A percentile compares a stretch with the other conserved stretches of the same genome.
phyloP scores from a whole-genome alignment of 2,888 invertebrate species.

The Beris morrisii region DNA sequence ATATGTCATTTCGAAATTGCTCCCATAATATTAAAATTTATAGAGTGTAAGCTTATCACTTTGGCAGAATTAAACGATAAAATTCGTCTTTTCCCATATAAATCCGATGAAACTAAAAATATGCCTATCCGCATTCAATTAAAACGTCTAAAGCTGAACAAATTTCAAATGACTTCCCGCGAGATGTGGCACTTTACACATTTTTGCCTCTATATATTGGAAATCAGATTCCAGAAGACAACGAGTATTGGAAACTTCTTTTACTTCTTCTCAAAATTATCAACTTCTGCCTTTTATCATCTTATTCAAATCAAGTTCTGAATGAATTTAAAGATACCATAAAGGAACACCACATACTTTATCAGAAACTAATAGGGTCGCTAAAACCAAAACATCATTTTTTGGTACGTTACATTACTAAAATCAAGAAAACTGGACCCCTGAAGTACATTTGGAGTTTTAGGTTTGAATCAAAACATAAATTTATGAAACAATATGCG shows the following conservation, averaged over 20 bases:
- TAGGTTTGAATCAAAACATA: slow-evolving; percentile 41
- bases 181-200: slow-evolving; percentile 30
- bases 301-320: slow-evolving; percentile 2
- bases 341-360: too few species aligned
- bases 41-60: slow-evolving; percentile 5
- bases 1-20: slow-evolving; percentile 15
- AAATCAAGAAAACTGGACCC: too few species aligned
- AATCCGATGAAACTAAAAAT: slow-evolving; percentile 34
- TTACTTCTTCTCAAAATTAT: slow-evolving; percentile 4
- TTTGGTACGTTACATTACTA: neutral
- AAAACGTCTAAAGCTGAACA: slow-evolving; percentile 27
- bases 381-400: slow-evolving; percentile 19
- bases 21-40: neutral
- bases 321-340: neutral
- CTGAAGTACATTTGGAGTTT: slow-evolving; percentile 35
- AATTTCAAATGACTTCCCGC: slow-evolving; percentile 36
- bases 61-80: slow-evolving; percentile 34
- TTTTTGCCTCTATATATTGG: slow-evolving; percentile 24
- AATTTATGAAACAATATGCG: slow-evolving; percentile 41
- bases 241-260: slow-evolving; percentile 18
- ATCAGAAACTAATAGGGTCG: neutral
- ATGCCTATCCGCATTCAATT: slow-evolving; percentile 33
- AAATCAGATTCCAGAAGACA: slow-evolving; percentile 24
- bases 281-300: neutral
- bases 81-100: slow-evolving; percentile 37